Conservation (phyloP, 2,888 invertebrate species). For the Scaptomyza polygonia region DNA sequence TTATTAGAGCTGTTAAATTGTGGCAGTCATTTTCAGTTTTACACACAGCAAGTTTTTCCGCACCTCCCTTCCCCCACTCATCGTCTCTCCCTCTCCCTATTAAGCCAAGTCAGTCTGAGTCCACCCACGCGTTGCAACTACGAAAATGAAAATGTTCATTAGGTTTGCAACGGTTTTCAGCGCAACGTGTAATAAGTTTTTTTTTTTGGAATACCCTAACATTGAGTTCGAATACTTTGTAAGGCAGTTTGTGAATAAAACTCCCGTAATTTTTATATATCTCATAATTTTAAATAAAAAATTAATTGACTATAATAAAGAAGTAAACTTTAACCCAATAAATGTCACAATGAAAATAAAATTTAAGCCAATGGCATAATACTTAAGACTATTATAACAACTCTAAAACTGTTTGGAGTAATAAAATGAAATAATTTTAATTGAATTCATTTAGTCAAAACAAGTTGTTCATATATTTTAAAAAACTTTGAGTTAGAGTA, state of each 20-base stretch:
- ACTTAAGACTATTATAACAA: too few relatives aligned
- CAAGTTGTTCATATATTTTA: neutral
- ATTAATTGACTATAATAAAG: too few relatives aligned
- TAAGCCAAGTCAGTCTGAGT: slow-evolving; percentile 25
- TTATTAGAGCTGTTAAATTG: slow-evolving; percentile 76
- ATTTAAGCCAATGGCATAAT: too few relatives aligned
- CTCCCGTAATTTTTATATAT: too few relatives aligned
- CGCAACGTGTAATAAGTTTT: slow-evolving; percentile 72
- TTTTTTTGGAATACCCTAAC: slow-evolving; percentile 36
- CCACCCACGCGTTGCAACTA: slow-evolving; percentile 60
- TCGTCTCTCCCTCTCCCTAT: neutral
- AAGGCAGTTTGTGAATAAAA: neutral
- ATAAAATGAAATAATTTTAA: neutral
- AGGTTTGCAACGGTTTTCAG: slow-evolving; percentile 76
- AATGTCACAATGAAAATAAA: too few relatives aligned
- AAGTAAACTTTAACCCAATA: too few relatives aligned
- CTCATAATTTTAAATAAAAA: too few relatives aligned
- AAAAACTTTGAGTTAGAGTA: slow-evolving; percentile 4
- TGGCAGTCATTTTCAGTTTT: slow-evolving; percentile 58
- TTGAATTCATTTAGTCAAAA: neutral
- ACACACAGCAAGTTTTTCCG: slow-evolving; percentile 10
- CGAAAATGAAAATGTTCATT: slow-evolving; percentile 75
- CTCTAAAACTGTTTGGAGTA: too few relatives aligned
- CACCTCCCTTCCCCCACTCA: neutral
- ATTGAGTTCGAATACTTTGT: neutral